Conservation (phyloP, 2,888 invertebrate species). For the Eustalomyia histrio region DNA sequence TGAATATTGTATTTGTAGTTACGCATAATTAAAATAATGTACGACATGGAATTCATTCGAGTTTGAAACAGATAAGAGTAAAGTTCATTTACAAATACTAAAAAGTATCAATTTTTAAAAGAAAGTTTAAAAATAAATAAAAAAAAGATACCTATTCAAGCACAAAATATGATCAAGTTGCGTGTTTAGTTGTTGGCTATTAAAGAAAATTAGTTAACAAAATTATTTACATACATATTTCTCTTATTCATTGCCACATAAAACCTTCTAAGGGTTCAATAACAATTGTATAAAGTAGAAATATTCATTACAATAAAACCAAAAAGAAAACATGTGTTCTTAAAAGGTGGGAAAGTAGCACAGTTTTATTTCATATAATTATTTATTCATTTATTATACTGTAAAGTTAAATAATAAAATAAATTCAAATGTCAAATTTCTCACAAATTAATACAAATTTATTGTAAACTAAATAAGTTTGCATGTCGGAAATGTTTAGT, state of each 20-base stretch:
- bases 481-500: too few relatives aligned
- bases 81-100: slow-evolving; percentile 2
- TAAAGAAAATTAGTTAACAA: not conserved
- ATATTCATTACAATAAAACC: not conserved
- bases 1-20: not conserved
- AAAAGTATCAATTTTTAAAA: not conserved
- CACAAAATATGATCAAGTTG: not conserved
- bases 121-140: not conserved
- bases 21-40: not conserved
- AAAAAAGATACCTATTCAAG: not conserved
- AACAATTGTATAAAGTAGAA: not conserved
- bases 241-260: not conserved
- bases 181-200: not conserved
- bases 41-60: not conserved
- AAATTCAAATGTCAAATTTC: too few relatives aligned
- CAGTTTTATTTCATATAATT: not conserved
- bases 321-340: not conserved
- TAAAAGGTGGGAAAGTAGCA: not conserved
- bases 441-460: too few relatives aligned
- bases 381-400: too few relatives aligned
- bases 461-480: too few relatives aligned
- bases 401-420: too few relatives aligned
- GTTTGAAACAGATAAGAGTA: not conserved
- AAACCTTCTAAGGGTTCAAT: slow-evolving; percentile 23
- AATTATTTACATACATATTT: not conserved